Evolutionary conservation across 2,113 vertebrate species (phyloP).

Genomic region (Melanerpes aurifrons): DNA sequence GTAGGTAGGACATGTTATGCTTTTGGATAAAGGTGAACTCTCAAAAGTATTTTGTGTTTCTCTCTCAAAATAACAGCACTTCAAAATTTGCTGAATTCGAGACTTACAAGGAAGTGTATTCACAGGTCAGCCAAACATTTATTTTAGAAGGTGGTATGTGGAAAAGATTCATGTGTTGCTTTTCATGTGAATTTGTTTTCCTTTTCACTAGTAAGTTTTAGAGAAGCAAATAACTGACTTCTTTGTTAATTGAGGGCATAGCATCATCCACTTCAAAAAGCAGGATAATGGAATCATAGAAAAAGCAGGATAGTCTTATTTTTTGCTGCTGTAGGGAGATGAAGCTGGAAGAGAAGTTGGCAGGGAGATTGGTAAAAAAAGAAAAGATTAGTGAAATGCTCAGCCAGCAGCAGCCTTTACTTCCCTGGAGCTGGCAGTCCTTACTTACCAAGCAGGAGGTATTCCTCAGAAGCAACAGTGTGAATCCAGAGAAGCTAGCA

Average conservation of each 20-base stretch:
- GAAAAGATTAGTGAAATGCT: not conserved
- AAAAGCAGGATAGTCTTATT: not conserved
- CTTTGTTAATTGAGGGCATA: not conserved
- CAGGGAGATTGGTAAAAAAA: not conserved
- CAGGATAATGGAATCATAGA: too few species aligned
- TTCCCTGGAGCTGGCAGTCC: not conserved
- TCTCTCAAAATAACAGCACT: not conserved
- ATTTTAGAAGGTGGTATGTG: not conserved
- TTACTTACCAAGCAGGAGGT: not conserved
- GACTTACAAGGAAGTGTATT: not conserved
- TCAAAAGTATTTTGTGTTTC: not conserved
- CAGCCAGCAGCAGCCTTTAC: not conserved
- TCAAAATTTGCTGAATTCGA: not conserved
- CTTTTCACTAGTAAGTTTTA: not conserved
- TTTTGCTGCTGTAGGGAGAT: not conserved
- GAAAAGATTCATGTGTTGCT: not conserved
- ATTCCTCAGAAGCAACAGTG: too few species aligned
- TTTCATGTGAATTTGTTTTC: not conserved
- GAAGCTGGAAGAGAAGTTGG: not conserved
- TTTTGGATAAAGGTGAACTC: not conserved
- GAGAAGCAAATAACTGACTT: not conserved
- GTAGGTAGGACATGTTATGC: not conserved
- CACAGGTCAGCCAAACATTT: not conserved
- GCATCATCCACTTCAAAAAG: not conserved
- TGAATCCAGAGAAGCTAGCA: not conserved